These are phyloP conservation scores for Hylaeus volcanicus DNA, from an alignment of 1,140 invertebrate species.

Conservation along the genomic window DNA sequence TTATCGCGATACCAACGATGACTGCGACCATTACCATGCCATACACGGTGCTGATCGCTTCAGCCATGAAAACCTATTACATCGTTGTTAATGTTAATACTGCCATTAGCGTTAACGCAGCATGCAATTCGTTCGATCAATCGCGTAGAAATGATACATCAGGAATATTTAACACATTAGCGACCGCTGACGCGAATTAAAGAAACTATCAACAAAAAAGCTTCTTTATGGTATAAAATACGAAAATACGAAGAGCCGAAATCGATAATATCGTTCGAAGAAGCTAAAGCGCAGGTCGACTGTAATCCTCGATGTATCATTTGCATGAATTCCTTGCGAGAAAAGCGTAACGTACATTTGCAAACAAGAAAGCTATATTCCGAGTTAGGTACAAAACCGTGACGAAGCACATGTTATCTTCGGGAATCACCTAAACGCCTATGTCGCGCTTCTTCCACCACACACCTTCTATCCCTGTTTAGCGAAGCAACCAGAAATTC, in stretches of 20 bases:
- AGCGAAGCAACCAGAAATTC: too few species aligned
- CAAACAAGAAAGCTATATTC: conserved; percentile 10
- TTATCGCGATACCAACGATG: conserved; percentile 83
- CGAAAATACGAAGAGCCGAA: too few species aligned
- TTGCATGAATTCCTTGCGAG: not conserved
- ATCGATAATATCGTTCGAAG: too few species aligned
- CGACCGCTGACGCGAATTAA: too few species aligned
- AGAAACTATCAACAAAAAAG: too few species aligned
- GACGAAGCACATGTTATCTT: not conserved
- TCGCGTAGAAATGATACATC: not conserved
- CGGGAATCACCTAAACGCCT: not conserved
- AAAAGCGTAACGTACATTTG: conserved; percentile 5
- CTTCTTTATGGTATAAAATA: too few species aligned
- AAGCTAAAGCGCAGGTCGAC: too few species aligned
- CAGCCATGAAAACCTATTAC: conserved; percentile 81
- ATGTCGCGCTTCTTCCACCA: too few species aligned
- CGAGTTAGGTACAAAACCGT: not conserved
- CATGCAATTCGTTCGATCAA: too few species aligned
- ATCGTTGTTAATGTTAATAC: conserved; percentile 16
- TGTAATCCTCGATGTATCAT: not conserved
- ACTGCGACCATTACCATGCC: conserved; percentile 87
- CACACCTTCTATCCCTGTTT: too few species aligned
- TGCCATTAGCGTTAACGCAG: not conserved
- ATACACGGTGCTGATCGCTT: conserved; percentile 83
- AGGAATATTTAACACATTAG: not conserved